Conservation (phyloP, 2,113 vertebrate species). For the Agapornis roseicollis region DNA sequence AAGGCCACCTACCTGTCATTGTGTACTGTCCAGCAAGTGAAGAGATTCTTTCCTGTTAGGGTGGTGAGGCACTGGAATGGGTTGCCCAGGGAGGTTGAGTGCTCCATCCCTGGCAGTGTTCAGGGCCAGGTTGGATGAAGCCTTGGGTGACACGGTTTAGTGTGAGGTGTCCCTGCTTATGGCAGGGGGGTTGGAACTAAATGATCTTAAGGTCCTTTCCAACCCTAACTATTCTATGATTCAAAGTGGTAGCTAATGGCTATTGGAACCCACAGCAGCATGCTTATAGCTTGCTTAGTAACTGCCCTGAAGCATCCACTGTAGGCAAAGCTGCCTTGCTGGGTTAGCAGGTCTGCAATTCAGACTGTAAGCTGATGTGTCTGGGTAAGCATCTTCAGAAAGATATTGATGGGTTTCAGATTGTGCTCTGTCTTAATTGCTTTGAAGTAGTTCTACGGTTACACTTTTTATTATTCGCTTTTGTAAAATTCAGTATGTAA, state of each 20-base stretch:
- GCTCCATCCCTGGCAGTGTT: too few relatives aligned
- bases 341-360: background rate
- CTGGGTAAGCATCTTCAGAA: background rate
- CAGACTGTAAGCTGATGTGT: background rate
- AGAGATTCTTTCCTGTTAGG: too few relatives aligned
- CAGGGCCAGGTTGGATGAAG: too few relatives aligned
- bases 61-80: too few relatives aligned
- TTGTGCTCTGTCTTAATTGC: background rate
- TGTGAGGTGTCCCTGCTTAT: too few relatives aligned
- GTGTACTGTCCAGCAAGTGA: fast-evolving
- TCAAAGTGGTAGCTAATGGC: background rate
- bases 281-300: background rate
- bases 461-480: background rate
- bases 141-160: too few relatives aligned
- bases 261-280: fast-evolving
- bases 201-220: too few relatives aligned
- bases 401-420: background rate
- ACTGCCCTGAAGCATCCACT: background rate
- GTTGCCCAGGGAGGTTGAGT: too few relatives aligned
- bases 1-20: background rate
- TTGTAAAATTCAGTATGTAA: background rate
- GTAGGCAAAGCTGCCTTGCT: background rate
- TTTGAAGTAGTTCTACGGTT: background rate
- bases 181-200: too few relatives aligned
- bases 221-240: too few relatives aligned